Evolutionary conservation across 2,888 invertebrate genomes (phyloP).

Genomic region (Agrotis exclamationis): DNA sequence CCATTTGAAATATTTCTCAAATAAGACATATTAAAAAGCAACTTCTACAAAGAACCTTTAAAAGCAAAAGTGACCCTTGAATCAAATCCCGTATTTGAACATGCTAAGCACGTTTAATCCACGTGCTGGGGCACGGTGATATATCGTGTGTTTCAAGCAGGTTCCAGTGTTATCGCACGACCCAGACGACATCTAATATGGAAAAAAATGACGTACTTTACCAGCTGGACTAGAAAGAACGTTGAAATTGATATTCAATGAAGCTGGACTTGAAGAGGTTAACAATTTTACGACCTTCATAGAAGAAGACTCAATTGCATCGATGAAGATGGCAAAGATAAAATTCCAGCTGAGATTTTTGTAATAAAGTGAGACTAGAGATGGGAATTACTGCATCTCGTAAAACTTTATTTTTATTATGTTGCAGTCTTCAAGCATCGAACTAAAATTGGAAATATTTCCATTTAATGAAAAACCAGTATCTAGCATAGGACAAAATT

Average conservation of each 20-base stretch:
- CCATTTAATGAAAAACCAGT: background rate
- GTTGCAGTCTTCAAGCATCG: background rate
- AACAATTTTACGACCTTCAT: slow-evolving; percentile 11
- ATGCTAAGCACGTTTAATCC: slow-evolving; percentile 65
- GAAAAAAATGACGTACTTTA: slow-evolving; percentile 63
- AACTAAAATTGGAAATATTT: background rate
- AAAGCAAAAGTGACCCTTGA: slow-evolving; percentile 29
- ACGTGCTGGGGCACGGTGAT: slow-evolving; percentile 57
- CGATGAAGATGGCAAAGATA: slow-evolving; percentile 18
- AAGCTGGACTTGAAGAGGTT: slow-evolving; percentile 12
- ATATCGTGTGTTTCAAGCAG: slow-evolving; percentile 60
- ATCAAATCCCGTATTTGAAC: slow-evolving; percentile 42
- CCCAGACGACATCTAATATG: slow-evolving; percentile 58
- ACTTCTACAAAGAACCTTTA: slow-evolving; percentile 12
- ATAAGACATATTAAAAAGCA: slow-evolving; percentile 11
- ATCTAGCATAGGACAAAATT: background rate
- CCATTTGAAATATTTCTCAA: background rate
- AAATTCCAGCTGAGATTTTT: slow-evolving; percentile 2
- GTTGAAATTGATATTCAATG: slow-evolving; percentile 47
- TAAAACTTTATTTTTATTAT: slow-evolving; percentile 8
- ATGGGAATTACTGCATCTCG: slow-evolving; percentile 6
- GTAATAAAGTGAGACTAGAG: slow-evolving; percentile 3
- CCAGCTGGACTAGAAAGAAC: slow-evolving; percentile 51
- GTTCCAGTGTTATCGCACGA: slow-evolving; percentile 62
- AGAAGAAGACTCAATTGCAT: slow-evolving; percentile 15